Evolutionary conservation across 92 coral and sea anemone species (phyloP).

Genomic region (Phenganax subtilis): DNA sequence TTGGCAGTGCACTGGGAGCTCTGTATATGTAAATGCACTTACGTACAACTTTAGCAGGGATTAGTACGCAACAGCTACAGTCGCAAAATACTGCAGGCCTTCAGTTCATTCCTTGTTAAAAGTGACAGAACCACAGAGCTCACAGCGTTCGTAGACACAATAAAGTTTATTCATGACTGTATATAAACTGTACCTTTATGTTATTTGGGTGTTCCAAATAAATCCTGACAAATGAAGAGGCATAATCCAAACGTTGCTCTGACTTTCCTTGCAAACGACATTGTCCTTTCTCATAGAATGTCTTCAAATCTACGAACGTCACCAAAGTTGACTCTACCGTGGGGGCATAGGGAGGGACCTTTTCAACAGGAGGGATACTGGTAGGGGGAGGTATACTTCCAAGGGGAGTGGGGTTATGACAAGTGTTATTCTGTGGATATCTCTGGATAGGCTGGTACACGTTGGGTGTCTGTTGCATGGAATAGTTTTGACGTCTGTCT

Average conservation of each 20-base stretch:
- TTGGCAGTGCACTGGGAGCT: too few relatives aligned
- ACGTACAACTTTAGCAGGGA: too few relatives aligned
- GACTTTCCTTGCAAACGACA: constrained; percentile 89
- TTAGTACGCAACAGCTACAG: too few relatives aligned
- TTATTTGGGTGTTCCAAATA: constrained; percentile 54
- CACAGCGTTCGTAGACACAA: too few relatives aligned
- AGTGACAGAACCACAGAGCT: too few relatives aligned
- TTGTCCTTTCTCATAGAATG: constrained; percentile 84
- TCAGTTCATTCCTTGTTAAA: too few relatives aligned
- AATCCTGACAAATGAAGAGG: constrained; percentile 73
- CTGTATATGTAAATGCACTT: too few relatives aligned
- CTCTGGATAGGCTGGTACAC: neutral
- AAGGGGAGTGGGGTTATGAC: neutral
- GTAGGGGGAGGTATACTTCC: neutral
- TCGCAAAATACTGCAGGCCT: too few relatives aligned
- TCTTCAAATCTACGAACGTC: constrained; percentile 69
- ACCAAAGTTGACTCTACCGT: constrained; percentile 23
- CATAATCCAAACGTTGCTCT: constrained; percentile 79
- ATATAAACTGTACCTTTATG: constrained; percentile 17
- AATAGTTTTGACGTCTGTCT: neutral
- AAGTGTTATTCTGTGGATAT: neutral
- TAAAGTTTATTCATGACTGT: neutral
- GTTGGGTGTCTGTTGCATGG: constrained; percentile 13
- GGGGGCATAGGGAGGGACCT: neutral
- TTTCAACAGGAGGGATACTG: constrained; percentile 2